A percentile compares a stretch with the other conserved stretches of the same genome.
Evolutionary conservation across 2,888 invertebrate species (phyloP).

Genomic region (Thymelicus sylvestris): DNA sequence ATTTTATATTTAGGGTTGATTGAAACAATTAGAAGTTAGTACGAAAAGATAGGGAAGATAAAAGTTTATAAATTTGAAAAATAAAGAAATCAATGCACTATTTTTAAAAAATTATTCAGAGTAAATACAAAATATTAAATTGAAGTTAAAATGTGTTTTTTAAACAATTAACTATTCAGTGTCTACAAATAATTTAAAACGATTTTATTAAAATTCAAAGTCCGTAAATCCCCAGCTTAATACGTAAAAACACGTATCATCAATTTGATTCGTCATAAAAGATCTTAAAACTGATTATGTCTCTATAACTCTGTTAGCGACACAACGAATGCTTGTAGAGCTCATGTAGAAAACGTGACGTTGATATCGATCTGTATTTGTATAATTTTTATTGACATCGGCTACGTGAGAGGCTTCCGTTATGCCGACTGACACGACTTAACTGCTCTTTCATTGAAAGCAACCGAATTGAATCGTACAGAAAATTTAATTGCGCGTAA

Average conservation of each 20-base stretch:
- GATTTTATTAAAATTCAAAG: too few species aligned
- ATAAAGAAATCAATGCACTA: too few species aligned
- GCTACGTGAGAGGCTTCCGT: slow-evolving; percentile 31
- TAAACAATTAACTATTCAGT: too few species aligned
- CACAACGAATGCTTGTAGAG: slow-evolving; percentile 44
- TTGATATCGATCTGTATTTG: slow-evolving; percentile 55
- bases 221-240: neutral
- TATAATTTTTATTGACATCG: slow-evolving; percentile 46
- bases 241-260: slow-evolving; percentile 39
- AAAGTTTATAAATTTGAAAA: neutral
- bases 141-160: too few species aligned
- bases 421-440: slow-evolving; percentile 11
- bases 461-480: neutral
- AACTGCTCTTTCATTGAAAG: neutral
- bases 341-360: slow-evolving; percentile 59
- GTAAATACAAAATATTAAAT: too few species aligned
- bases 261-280: slow-evolving; percentile 39
- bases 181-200: too few species aligned
- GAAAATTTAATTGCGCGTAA: too few species aligned
- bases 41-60: too few species aligned
- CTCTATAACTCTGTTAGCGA: slow-evolving; percentile 52
- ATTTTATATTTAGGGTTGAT: too few species aligned
- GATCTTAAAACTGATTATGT: slow-evolving; percentile 52
- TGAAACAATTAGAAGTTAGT: too few species aligned
- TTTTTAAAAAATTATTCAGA: too few species aligned